Base-by-base conservation (phyloP, 2,888 invertebrate genomes). In the Xestia ashworthii region DNA sequence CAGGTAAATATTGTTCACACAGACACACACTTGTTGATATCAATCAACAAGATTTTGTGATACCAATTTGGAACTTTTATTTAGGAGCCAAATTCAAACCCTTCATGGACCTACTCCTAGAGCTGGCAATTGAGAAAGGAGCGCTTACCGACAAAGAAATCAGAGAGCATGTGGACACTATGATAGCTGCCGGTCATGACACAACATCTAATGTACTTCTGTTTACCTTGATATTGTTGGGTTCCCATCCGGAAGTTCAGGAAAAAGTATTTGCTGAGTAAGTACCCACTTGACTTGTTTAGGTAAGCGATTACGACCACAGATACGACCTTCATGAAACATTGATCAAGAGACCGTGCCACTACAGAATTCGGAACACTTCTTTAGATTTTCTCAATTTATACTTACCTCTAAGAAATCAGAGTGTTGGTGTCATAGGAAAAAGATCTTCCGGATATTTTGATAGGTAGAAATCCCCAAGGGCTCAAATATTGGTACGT, bases 101-200 rank as follows among this genome's bases (percentile, higher is more conserved):
- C 0, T 97, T 97, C 90, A 91, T 97, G 87, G 97, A 97, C 79
- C 92, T 97, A 1, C 90, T 97, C 1, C 91, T 97, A 62, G 97
- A 97, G 80, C 89, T 97, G 6, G 92, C 95, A 6, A 89, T 95
- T 66, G 93, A 94, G 44, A 95, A 95, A 50, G 92, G 90, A 0
- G 94, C 90, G 0, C 94, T 97, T 9, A 97, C 95, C 3, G 97
- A 97, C 86, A 89, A 93, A 71, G 97, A 97, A 87, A 93, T 97
- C 16, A 91, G 97, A 80, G 97, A 97, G 76, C 97, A 97, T 86
- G 97, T 97, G 1, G 97, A 97, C 81, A 97, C 97, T 0, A 97
- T 97, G 93, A 97, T 97, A 81, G 95, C 97, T 3, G 97, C 97
- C 1, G 97, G 97, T 76, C 95, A 96, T 85, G 96, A 97, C 80